Base-by-base conservation (phyloP, 1,140 invertebrate genomes). In the Andricus grossulariae region DNA sequence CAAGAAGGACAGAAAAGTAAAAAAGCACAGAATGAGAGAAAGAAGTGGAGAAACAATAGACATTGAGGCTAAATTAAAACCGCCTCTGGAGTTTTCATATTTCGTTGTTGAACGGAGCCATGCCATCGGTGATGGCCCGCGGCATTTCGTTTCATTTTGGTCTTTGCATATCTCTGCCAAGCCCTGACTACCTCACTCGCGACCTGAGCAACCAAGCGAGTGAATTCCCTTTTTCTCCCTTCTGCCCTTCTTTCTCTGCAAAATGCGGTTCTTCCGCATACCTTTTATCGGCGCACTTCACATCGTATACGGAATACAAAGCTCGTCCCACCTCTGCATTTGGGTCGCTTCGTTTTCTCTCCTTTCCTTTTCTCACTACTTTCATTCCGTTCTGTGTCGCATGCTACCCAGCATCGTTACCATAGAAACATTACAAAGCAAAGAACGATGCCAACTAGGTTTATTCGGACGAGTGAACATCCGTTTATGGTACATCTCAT, bases 11-110 rank as follows among this genome's bases (percentile, higher is more conserved):
- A 32, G n/a, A 19, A 66, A 39, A 25, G 25, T 15, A 66, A 39
- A 66, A 66, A 66, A 32, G 32, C 21, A 66, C 15, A 66, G 60
- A 45, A 66, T 39, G 60, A 25, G 60, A 66, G 60, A 66, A 66
- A 39, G 60, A 75, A 74, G 25, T 72, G 73, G 76, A 80, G 85
- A 88, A 90, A 91, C 90, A 91, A 91, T 90, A 89, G 88, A 90
- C 87, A 88, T 88, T 90, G 88, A 87, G 88, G 90, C 86, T 89
- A 90, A 91, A 91, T 91, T 91, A 91, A 91, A 91, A 91, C 85
- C 88, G 90, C 90, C 90, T 87, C 84, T 87, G 89, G 90, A 89
- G 83, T 89, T 91, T 90, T 87, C 88, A 90, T 89, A 90, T 91
- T 90, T 88, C 82, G 85, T 83, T 82, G 84, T 81, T 88, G 85